Percentiles rank a stretch among this genome's conserved stretches.
Evolutionary conservation across 2,888 invertebrate genomes (phyloP).

Genomic region (Anarsia innoxiella): DNA sequence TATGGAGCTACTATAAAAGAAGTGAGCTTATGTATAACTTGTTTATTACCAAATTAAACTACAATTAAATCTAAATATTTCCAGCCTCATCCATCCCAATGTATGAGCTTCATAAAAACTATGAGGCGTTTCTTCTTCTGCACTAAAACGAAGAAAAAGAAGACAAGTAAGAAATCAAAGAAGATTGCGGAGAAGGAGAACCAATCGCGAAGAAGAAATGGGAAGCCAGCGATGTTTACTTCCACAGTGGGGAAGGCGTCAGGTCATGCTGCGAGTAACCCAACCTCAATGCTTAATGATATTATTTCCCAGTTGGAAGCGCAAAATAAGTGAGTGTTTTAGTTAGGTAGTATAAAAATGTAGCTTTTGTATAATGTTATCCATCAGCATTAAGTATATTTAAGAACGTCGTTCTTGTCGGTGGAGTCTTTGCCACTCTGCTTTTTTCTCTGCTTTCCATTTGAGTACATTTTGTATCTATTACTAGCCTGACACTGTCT

Average conservation of each 20-base stretch:
- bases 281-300: conserved; percentile 78
- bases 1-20: no score
- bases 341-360: no score
- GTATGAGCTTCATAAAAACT: conserved; percentile 58
- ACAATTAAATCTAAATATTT: conserved; percentile 19
- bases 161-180: conserved; percentile 30
- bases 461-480: no score
- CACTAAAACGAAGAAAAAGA: conserved; percentile 55
- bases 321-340: conserved; percentile 70
- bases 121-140: conserved; percentile 66
- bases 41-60: no score
- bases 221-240: conserved; percentile 51
- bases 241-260: conserved; percentile 67
- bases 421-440: no score
- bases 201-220: conserved; percentile 31
- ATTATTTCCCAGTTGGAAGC: conserved; percentile 82
- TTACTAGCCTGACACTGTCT: no score
- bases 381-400: no score
- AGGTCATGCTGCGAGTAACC: conserved; percentile 60
- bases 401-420: no score
- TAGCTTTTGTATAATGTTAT: no score
- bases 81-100: conserved; percentile 59
- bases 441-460: no score
- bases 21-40: no score
- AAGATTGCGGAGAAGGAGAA: conserved; percentile 29